These are phyloP conservation scores for Patiria pectinifera DNA, from an alignment of 53 echinoderm and acorn worm species.

Conservation along the genomic window DNA sequence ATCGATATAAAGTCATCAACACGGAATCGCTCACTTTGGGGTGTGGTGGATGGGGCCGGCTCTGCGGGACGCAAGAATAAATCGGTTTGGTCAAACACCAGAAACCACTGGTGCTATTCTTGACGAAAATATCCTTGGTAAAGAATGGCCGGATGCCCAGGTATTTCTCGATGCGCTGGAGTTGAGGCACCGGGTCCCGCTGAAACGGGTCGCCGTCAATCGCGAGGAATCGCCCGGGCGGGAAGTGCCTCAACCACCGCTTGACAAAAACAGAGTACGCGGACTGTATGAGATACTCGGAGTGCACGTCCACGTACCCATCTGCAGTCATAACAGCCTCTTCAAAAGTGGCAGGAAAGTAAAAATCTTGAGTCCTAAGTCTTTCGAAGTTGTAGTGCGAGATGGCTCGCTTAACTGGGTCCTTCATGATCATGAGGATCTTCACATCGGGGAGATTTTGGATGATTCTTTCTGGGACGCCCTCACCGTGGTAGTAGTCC, in stretches of 20 bases:
- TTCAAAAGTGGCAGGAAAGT: constrained; percentile 69
- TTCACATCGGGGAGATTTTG: constrained; percentile 60
- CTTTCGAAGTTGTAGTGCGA: constrained; percentile 70
- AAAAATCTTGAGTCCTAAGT: constrained; percentile 18
- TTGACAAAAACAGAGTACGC: constrained; percentile 71
- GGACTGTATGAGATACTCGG: constrained; percentile 57
- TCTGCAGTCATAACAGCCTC: constrained; percentile 76
- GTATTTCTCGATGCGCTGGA: constrained; percentile 72
- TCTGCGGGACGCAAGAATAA: constrained; percentile 65
- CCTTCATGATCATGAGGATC: constrained; percentile 79
- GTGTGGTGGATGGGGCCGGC: constrained; percentile 72
- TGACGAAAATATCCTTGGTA: constrained; percentile 41
- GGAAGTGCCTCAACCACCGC: constrained; percentile 76
- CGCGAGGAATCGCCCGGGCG: constrained; percentile 64
- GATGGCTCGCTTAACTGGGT: constrained; percentile 88
- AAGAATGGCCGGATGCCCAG: constrained; percentile 72
- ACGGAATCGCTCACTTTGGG: constrained; percentile 70
- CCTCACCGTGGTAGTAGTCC: constrained; percentile 68
- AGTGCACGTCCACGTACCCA: constrained; percentile 61
- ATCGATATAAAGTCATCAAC: constrained; percentile 57
- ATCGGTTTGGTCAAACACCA: constrained; percentile 81
- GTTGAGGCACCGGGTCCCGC: constrained; percentile 64
- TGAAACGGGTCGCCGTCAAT: constrained; percentile 81
- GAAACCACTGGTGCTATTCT: constrained; percentile 34
- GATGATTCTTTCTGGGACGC: constrained; percentile 60